Evolutionary conservation across 2,888 invertebrate species (phyloP), one percentile per base, ranked within the genome.

Genomic region (Cerceris rybyensis): DNA sequence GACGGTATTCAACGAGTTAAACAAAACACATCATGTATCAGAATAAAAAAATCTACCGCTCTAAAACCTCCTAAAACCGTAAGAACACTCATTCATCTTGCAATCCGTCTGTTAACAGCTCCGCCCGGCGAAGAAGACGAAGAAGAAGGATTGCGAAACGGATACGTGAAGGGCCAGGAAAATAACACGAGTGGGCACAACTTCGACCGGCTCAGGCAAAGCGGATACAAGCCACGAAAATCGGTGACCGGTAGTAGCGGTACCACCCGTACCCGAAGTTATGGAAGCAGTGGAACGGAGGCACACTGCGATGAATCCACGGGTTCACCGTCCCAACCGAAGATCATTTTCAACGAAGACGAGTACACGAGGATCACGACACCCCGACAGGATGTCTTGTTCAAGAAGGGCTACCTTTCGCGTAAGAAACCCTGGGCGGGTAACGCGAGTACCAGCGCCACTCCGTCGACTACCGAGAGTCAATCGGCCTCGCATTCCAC

Each of bases 341-440:
- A 94, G 88, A 93, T 93, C 81, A 93, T 93, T 42, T 94, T 94
- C 89, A 94, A 94, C 90, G 94, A 94, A 91, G 95, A 95, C 90
- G 95, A 95, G 92, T 96, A 96, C 91, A 95, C 95, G 87, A 94
- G 94, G 89, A 95, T 96, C 88, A 95, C 95, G 70, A 95, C 95
- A 54, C 95, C 95, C 42, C 93, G 95, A 82, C 95, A 95, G 92
- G 95, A 96, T 90, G 94, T 96, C 81, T 93, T 96, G 85, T 95
- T 96, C 92, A 95, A 95, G 91, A 95, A 95, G 91, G 95, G 95
- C 78, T 95, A 95, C 91, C 92, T 95, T 82, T 94, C 94, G 85
- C 94, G 94, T 85, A 94, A 94, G 86, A 94, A 93, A 81, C 93
- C 90, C 2, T 91, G 89, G 89, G 81, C 88, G 28, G 87, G 90